Evolutionary conservation across 1,140 invertebrate genomes (phyloP), one percentile per base, ranked within the genome.

Genomic region (Leptopilina boulardi): DNA sequence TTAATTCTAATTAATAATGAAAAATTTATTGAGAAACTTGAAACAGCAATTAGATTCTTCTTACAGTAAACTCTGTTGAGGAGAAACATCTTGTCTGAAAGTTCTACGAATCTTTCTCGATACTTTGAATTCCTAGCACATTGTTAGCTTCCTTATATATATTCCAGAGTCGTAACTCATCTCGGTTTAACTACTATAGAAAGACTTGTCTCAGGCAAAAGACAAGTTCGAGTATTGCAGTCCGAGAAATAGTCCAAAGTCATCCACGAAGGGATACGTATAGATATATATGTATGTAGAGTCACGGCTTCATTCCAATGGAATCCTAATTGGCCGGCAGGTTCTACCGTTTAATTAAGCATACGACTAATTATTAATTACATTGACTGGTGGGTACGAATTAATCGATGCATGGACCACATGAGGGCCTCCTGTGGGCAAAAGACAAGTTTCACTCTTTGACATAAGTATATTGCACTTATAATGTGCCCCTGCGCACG

Each of bases 291-390:
- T 23, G 26, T n/a, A 30, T 23, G 26, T 30, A 66, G 59, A 4
- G 13, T 30, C 59, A 66, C 59, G n/a, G 11, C 59, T 41, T 74
- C 23, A 74, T 74, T 26, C 51, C 73, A 54, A 38, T 18, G 26
- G 30, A n/a, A 34, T 70, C 73, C 84, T 87, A 86, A 87, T 87
- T 87, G 84, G 84, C 71, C 76, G 75, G 77, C 79, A 83, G 84
- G 80, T 80, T 77, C 77, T 71, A 70, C 76, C 71, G 71, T 83
- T 83, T 85, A 85, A 87, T 87, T 86, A 87, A 84, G 78, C 84
- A 84, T 83, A 81, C 83, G 84, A 75, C 84, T 87, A 87, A 87
- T 87, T 87, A 87, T 86, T 86, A 86, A 87, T 87, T 85, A 85
- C 79, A 84, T 82, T 80, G 82, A 82, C 82, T 77, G 72, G 83